Percentiles rank a stretch among this genome's conserved stretches.
phyloP scores from a whole-genome alignment of 2,888 invertebrate genomes.

The Leucophora obtusa region DNA sequence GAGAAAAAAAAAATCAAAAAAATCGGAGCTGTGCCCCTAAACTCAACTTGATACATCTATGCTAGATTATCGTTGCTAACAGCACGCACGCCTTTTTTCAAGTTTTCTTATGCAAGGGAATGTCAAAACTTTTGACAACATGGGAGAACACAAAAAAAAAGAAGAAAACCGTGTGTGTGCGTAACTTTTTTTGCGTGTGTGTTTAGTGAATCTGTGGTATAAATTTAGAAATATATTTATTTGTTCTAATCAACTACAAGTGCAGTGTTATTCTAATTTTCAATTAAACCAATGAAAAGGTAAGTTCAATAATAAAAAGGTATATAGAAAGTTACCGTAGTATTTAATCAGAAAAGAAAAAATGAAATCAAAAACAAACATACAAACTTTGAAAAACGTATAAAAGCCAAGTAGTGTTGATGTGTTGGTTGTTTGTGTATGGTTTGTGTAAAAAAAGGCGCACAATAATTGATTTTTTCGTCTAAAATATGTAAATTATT shows the following conservation, averaged over 20 bases:
- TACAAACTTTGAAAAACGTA: slow-evolving; percentile 22
- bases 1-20: too few species aligned
- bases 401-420: slow-evolving; percentile 1
- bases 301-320: slow-evolving; percentile 36
- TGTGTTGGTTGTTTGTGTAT: too few species aligned
- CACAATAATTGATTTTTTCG: slow-evolving; percentile 54
- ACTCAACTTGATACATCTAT: too few species aligned
- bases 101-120: slow-evolving; percentile 20
- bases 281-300: slow-evolving; percentile 11
- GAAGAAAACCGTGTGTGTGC: slow-evolving; percentile 25
- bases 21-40: too few species aligned
- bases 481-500: slow-evolving; percentile 32
- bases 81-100: too few species aligned
- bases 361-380: slow-evolving; percentile 56
- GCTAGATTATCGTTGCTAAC: too few species aligned
- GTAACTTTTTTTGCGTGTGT: slow-evolving; percentile 27
- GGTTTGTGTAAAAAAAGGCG: too few species aligned
- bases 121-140: slow-evolving; percentile 54
- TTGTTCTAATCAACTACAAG: slow-evolving; percentile 23
- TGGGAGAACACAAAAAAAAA: slow-evolving; percentile 1
- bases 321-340: slow-evolving; percentile 29
- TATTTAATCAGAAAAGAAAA: not conserved
- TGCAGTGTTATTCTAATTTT: slow-evolving; percentile 19
- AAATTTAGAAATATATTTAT: slow-evolving; percentile 19
- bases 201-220: too few species aligned